Evolutionary conservation across 2,888 invertebrate species (phyloP).

Genomic region (Mesoligia furuncula): DNA sequence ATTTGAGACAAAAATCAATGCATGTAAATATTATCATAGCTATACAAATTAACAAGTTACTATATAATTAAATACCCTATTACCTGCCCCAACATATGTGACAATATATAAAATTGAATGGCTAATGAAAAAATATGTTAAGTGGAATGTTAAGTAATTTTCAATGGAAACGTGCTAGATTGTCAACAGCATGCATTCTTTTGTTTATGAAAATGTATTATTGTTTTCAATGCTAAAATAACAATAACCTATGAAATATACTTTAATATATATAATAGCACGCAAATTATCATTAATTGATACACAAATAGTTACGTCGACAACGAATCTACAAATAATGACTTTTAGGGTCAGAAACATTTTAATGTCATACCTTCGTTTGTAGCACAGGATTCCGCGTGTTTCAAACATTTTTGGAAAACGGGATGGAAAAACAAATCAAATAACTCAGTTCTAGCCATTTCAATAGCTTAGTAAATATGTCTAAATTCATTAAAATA

Average conservation of each 20-base stretch:
- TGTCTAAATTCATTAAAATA: constrained; percentile 78
- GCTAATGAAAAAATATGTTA: background rate
- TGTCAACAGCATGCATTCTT: background rate
- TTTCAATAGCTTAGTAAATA: constrained; percentile 76
- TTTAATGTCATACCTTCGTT: constrained; percentile 80
- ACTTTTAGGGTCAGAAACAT: constrained; percentile 31
- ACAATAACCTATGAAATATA: constrained; percentile 6
- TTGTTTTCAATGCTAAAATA: background rate
- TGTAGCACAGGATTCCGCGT: constrained; percentile 83
- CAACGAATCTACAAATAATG: constrained; percentile 54
- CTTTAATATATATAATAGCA: background rate
- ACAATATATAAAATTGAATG: background rate
- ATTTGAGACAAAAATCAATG: background rate
- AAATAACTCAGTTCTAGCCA: constrained; percentile 89
- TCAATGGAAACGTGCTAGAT: background rate
- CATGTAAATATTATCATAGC: too few relatives aligned
- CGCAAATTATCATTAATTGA: constrained; percentile 10
- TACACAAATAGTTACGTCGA: constrained; percentile 40
- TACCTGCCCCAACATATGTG: background rate
- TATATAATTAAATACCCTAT: too few relatives aligned
- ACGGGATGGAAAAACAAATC: constrained; percentile 90
- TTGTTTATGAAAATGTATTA: constrained; percentile 7
- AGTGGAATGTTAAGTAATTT: background rate
- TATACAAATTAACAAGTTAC: background rate
- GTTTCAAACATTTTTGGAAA: constrained; percentile 89